Evolutionary conservation across 2,888 invertebrate genomes (phyloP).

Genomic region (Trachelus stipa): DNA sequence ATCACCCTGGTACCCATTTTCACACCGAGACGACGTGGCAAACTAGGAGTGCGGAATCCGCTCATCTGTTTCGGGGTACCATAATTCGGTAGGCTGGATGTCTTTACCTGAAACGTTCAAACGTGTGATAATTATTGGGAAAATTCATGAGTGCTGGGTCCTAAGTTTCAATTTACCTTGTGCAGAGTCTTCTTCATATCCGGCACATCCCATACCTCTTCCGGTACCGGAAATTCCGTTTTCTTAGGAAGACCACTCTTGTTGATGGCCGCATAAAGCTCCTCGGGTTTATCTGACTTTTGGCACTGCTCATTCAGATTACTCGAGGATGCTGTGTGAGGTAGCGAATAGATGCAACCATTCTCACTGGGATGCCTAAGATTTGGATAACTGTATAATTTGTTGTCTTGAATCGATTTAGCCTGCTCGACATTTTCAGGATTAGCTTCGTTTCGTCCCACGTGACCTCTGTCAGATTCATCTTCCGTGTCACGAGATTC

Average conservation of each 20-base stretch:
- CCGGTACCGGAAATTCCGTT: constrained; percentile 51
- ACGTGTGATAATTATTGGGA: background rate
- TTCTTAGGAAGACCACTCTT: constrained; percentile 53
- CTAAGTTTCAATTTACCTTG: constrained; percentile 38
- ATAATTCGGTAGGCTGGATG: constrained; percentile 60
- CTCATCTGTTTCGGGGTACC: constrained; percentile 50
- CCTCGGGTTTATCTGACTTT: constrained; percentile 67
- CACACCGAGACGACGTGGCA: constrained; percentile 73
- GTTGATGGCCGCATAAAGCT: constrained; percentile 67
- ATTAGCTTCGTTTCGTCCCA: constrained; percentile 35
- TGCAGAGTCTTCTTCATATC: constrained; percentile 48
- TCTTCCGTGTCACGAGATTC: constrained; percentile 62
- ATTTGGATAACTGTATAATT: constrained; percentile 37
- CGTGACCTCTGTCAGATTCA: constrained; percentile 52
- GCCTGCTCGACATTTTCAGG: constrained; percentile 30
- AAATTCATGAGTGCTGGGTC: background rate
- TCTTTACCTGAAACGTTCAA: constrained; percentile 47
- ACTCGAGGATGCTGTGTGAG: constrained; percentile 45
- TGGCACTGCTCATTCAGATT: constrained; percentile 53
- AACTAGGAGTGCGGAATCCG: constrained; percentile 56
- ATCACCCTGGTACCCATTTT: constrained; percentile 82
- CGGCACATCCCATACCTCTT: constrained; percentile 57
- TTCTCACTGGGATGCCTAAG: constrained; percentile 33
- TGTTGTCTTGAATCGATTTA: constrained; percentile 22
- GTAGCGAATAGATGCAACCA: constrained; percentile 52